These are phyloP conservation scores for Littorina saxatilis DNA, from an alignment of 1,140 invertebrate genomes.

Conservation along the genomic window DNA sequence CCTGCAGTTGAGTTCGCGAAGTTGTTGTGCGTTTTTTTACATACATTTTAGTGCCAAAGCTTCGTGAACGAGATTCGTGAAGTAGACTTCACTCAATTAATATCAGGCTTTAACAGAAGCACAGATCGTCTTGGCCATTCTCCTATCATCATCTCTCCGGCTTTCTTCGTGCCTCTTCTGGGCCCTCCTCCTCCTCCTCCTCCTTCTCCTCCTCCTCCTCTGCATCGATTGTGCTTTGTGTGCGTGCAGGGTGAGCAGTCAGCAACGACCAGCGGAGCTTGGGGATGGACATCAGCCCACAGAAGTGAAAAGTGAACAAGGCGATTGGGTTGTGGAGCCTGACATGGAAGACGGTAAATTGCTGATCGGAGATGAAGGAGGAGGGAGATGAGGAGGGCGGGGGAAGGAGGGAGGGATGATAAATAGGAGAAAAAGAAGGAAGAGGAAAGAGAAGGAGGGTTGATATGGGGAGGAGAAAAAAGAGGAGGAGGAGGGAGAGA, in stretches of 20 bases:
- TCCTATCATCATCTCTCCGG: no score
- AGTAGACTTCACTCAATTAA: no score
- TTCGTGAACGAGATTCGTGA: no score
- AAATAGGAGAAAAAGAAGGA: background rate
- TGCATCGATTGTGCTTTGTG: background rate
- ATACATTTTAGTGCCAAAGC: no score
- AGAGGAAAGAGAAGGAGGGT: background rate
- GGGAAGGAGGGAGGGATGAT: background rate
- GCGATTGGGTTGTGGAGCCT: no score
- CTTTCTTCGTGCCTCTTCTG: no score
- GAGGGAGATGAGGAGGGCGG: background rate
- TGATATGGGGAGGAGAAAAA: background rate
- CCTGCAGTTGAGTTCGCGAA: no score
- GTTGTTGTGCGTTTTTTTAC: no score
- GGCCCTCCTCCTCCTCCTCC: background rate
- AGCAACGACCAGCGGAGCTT: background rate
- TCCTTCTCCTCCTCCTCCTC: background rate
- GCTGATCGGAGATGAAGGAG: background rate
- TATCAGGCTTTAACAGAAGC: no score
- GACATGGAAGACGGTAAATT: background rate
- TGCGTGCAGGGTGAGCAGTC: constrained; percentile 2
- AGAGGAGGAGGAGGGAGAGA: background rate
- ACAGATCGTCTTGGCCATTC: no score
- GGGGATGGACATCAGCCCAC: background rate
- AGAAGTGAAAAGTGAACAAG: constrained; percentile 14